Evolutionary conservation across 2,113 vertebrate species (phyloP).

Genomic region (Hydropotes inermis): DNA sequence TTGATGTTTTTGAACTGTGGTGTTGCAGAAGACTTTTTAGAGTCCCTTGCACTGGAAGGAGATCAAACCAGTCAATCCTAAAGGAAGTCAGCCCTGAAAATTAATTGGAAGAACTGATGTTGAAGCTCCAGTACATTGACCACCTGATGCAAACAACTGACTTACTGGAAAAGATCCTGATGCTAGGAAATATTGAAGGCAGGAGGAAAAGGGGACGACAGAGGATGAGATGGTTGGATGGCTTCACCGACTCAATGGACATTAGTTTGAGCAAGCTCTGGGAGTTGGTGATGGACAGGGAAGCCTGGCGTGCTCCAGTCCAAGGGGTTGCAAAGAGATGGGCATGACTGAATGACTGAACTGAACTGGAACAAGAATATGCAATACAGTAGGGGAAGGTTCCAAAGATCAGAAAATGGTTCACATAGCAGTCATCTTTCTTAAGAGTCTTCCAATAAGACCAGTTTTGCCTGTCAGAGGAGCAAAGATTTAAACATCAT

Average conservation of each 20-base stretch:
- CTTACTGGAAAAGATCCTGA: not conserved
- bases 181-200: not conserved
- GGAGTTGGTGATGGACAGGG: not conserved
- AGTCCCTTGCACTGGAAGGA: not conserved
- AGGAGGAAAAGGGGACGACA: not conserved
- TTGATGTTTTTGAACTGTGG: not conserved
- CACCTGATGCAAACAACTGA: not conserved
- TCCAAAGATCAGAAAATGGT: conserved; percentile 38
- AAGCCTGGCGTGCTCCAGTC: not conserved
- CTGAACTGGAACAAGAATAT: not conserved
- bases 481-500: conserved; percentile 54
- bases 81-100: not conserved
- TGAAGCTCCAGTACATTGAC: not conserved
- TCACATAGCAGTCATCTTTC: not conserved
- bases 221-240: not conserved
- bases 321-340: not conserved
- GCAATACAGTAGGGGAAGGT: not conserved
- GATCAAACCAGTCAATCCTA: not conserved
- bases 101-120: not conserved
- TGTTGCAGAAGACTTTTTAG: not conserved
- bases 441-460: conserved; percentile 50
- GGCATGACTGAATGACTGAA: not conserved
- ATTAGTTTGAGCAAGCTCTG: not conserved
- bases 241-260: not conserved
- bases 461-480: conserved; percentile 39